phyloP scores from a whole-genome alignment of 2,888 invertebrate species.

The Biston stratarius region DNA sequence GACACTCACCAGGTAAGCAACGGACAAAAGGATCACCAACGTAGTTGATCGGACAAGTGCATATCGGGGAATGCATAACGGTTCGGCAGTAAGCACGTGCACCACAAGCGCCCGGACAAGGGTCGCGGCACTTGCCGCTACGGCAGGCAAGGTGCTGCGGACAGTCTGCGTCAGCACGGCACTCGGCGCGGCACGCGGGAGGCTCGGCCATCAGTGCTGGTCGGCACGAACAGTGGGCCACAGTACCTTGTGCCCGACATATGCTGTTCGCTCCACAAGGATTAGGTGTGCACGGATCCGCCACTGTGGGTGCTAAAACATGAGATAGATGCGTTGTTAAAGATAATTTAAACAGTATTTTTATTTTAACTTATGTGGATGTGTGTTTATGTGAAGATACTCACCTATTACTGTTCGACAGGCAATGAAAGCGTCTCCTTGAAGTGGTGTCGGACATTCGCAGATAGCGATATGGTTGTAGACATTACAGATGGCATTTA shows the following conservation, averaged over 20 bases:
- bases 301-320: slow-evolving; percentile 57
- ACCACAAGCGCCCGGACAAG: slow-evolving; percentile 92
- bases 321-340: not conserved
- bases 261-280: slow-evolving; percentile 91
- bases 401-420: slow-evolving; percentile 87
- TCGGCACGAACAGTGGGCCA: slow-evolving; percentile 90
- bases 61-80: slow-evolving; percentile 91
- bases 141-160: slow-evolving; percentile 88
- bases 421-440: slow-evolving; percentile 92
- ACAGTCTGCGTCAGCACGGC: slow-evolving; percentile 90
- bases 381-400: not conserved
- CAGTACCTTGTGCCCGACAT: slow-evolving; percentile 88
- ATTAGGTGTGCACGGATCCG: slow-evolving; percentile 88
- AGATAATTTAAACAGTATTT: too few relatives aligned
- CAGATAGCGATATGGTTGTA: slow-evolving; percentile 93
- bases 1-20: slow-evolving; percentile 86
- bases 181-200: slow-evolving; percentile 92
- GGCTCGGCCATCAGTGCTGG: slow-evolving; percentile 90
- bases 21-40: slow-evolving; percentile 92
- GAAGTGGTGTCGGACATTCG: slow-evolving; percentile 89
- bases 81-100: slow-evolving; percentile 90
- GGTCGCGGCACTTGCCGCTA: slow-evolving; percentile 89
- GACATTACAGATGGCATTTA: slow-evolving; percentile 90
- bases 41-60: slow-evolving; percentile 89
- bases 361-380: too few relatives aligned